These are phyloP conservation scores for Heliconius sara DNA, from an alignment of 2,888 invertebrate species.

Conservation along the genomic window DNA sequence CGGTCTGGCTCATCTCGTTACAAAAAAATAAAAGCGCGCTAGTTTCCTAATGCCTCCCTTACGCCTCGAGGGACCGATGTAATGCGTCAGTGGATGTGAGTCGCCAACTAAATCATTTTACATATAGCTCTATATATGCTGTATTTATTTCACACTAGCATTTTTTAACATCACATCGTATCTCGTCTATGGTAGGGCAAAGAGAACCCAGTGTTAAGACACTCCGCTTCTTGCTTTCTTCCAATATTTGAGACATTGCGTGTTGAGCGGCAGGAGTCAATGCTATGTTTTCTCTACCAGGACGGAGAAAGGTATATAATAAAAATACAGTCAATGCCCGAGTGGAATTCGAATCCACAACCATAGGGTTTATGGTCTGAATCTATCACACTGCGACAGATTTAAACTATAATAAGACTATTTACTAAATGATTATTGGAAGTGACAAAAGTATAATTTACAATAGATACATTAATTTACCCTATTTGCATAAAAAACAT, in stretches of 20 bases:
- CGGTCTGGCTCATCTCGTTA: constrained; percentile 23
- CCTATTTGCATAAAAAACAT: background rate
- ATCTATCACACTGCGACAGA: background rate
- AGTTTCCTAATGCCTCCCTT: constrained; percentile 10
- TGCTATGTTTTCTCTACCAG: background rate
- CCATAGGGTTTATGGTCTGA: background rate
- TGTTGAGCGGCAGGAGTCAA: background rate
- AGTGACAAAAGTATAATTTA: background rate
- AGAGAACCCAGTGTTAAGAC: background rate
- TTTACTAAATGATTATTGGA: background rate
- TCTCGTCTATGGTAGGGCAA: background rate
- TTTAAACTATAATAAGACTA: background rate
- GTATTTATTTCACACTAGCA: background rate
- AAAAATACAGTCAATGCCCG: background rate
- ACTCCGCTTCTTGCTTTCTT: background rate
- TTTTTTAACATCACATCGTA: background rate
- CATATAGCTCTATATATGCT: background rate
- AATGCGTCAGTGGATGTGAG: constrained; percentile 13
- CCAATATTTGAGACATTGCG: background rate
- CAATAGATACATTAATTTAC: background rate
- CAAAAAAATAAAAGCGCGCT: constrained; percentile 24
- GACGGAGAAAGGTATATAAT: no score
- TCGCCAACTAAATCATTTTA: background rate
- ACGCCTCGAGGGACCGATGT: constrained; percentile 19
- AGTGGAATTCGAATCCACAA: background rate